Evolutionary conservation across 2,797 vertebrate genomes (phyloP), one percentile per base, ranked within the genome.

Genomic region (Rousettus madagascariensis): DNA sequence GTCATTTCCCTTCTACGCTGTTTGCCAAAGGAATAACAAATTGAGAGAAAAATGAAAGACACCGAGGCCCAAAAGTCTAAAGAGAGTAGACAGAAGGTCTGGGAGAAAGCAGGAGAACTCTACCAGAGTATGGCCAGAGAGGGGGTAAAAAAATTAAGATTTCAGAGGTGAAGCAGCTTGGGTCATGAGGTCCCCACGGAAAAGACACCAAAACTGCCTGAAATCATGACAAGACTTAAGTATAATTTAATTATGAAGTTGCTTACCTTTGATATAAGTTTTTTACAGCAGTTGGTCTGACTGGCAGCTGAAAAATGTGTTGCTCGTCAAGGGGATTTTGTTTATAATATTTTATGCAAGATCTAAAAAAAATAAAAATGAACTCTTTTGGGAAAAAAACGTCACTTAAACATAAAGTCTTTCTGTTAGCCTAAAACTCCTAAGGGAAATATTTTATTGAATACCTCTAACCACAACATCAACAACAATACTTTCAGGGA

Each of bases 261-360:
- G 95, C 98, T 98, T 98, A 99, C 99, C 98, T 99, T 96, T 99
- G 99, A 97, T 99, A 99, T 92, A 99, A 99, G 74, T 99, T 98
- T 97, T 98, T 99, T 96, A 99, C 98, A 77, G 99, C 97, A 30
- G 98, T 98, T 24, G 99, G 99, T 97, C 99, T 99, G 97, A 99
- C 98, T 13, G 99, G 99, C 96, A 99, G 98, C 61, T 99, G 99
- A 96, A 99, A 99, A 95, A 98, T 96, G 1, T 99, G 99, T 65
- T 99, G 98, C 96, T 99, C 99, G 90, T 99, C 98, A 86, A 99
- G 98, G 66, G 99, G 98, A 55, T 99, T 98, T 65, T 99, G 98
- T 97, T 99, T 99, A 95, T 99, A 99, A 96, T 99, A 99, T 91
- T 99, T 99, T 98, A 99, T 98, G 98, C 99, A 99, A 17, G 98